Conservation (phyloP, 92 coral and sea anemone species). For the Porites rus region DNA sequence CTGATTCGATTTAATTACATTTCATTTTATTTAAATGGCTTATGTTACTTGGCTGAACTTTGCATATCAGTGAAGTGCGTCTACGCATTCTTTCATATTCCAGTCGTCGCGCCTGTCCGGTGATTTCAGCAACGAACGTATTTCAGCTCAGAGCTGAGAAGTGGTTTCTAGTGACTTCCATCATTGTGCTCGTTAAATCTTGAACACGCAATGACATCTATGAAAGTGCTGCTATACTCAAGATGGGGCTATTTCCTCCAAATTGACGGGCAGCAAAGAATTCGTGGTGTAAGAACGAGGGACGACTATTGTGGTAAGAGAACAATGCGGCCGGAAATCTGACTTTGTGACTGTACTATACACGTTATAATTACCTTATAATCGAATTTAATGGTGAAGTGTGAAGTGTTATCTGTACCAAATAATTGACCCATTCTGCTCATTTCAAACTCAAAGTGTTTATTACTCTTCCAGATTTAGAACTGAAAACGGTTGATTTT, state of each 20-base stretch:
- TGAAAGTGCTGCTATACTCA: not conserved
- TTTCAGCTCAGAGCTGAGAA: too few species aligned
- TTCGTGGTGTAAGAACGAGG: slow-evolving; percentile 11
- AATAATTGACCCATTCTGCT: not conserved
- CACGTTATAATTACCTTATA: too few species aligned
- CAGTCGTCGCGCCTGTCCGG: not conserved
- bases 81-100: not conserved
- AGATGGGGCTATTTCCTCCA: slow-evolving; percentile 40
- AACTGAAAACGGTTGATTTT: slow-evolving; percentile 48
- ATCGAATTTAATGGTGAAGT: too few species aligned
- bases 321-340: too few species aligned
- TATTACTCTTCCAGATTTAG: slow-evolving; percentile 10
- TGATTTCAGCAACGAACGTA: not conserved
- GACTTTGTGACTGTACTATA: too few species aligned
- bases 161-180: not conserved
- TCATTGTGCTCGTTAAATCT: too few species aligned
- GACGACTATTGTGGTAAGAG: slow-evolving; percentile 40
- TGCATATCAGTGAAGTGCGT: too few species aligned
- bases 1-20: slow-evolving; percentile 12
- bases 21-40: slow-evolving; percentile 11
- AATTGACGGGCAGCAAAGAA: slow-evolving; percentile 24
- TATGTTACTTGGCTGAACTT: not conserved
- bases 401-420: not conserved
- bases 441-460: not conserved
- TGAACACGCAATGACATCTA: slow-evolving; percentile 3